Base-by-base conservation (phyloP, 1,140 invertebrate species). In the Drosophila paulistorum region DNA sequence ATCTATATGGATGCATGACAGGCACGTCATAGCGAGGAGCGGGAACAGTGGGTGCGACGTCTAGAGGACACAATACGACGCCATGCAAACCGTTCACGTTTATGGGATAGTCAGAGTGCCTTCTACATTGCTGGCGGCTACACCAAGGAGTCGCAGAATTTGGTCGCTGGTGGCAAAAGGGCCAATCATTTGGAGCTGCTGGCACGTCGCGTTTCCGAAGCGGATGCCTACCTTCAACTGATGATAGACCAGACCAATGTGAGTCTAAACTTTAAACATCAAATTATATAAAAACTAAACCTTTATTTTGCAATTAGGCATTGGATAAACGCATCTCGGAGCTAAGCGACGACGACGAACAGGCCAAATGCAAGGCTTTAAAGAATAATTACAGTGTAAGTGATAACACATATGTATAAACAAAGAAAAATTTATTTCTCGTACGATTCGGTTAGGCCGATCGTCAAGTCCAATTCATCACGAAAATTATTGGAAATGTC, bases 171-270 rank as follows among this genome's bases (percentile, higher is more conserved):
- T 51, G 77, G 86, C 62, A 94, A 92, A 89, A 83, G 74, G 54
- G 74, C 78, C 65, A 93, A 91, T 79, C 81, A 91, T 64, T 86
- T 92, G 68, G 87, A 92, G 77, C 69, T 90, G 66, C 97, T 99
- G 92, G 97, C 98, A 92, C 95, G 96, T 39, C 97, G 98, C 92
- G 95, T 99, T 37, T 95, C 97, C 1, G 98, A 99, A 93, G 97
- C 98, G 14, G 98, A 99, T 93, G 97, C 96, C 30, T 99, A 99
- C 93, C 94, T 99, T 51, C 98, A 99, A 93, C 94, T 99, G 62
- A 95, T 99, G 91, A 99, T 99, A 73, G 97, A 99, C 79, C 97
- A 99, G 93, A 96, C 97, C 76, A 95, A 95, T 90, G 94, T 96
- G 90, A 94, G 93, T 93, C 2, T 17, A 13, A 39, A 39, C 10